Evolutionary conservation across 2,113 vertebrate genomes (phyloP), one percentile per base, ranked within the genome.

Genomic region (Smithornis capensis): DNA sequence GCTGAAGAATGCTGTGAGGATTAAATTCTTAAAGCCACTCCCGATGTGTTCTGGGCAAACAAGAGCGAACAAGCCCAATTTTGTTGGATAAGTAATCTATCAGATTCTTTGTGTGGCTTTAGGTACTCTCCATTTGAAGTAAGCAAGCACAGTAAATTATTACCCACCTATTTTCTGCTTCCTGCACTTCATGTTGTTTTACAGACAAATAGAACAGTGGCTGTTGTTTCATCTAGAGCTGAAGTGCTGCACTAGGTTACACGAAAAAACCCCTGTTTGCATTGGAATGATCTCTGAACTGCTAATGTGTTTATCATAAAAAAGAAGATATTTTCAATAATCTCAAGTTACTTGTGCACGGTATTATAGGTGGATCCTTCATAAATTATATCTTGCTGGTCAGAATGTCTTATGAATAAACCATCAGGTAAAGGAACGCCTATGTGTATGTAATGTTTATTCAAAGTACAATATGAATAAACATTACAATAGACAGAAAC

Each of bases 121-220:
- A 77, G 38, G 28, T 77, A 69, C 40, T 74, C 45, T 70, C 56
- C 64, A 70, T 80, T 63, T 81, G 42, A 92, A 81, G 35, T 0
- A 0, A 69, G n/a, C 22, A 81, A 90, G 33, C 56, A 44, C 23
- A 14, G 96, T 95, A 91, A 94, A 97, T 96, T 63, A 96, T 97
- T 95, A 97, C 42, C 89, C 38, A 70, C 33, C 69, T 74, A 33
- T 83, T 94, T 97, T 92, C 90, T 94, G 85, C 90, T 95, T 92
- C 55, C 78, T 94, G 91, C 59, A 70, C 47, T 80, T 91, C 62
- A 73, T 0, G 4, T 35, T 77, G 15, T 28, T 85, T 69, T 78
- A 86, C 19, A 35, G 50, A 67, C 29, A 75, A 89, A 62, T 6
- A 67, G 42, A 85, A 33, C 27, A 77, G 42, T 50, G 67, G 14